Percentiles rank a stretch among this genome's conserved stretches.
These are phyloP conservation scores for Pocillopora meandrina DNA, from an alignment of 92 coral and sea anemone genomes.

Conservation along the genomic window DNA sequence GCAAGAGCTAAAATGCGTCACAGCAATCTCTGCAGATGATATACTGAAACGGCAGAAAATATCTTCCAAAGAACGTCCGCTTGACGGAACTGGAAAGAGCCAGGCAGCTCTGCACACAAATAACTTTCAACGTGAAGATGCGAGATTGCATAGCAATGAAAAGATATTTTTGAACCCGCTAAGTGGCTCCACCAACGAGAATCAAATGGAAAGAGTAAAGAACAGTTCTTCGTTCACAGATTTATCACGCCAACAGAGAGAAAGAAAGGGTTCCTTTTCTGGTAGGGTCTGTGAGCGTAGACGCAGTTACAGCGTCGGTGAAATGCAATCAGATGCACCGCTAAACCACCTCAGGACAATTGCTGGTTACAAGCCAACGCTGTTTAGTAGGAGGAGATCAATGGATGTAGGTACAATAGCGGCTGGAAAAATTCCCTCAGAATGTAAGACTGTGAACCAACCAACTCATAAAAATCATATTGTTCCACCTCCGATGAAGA, in stretches of 20 bases:
- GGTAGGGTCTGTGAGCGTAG: not conserved
- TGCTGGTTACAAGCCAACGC: not conserved
- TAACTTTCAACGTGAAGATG: not conserved
- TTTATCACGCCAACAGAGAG: not conserved
- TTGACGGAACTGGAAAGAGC: not conserved
- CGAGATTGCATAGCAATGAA: not conserved
- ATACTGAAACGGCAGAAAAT: not conserved
- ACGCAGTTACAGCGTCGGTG: conserved; percentile 20
- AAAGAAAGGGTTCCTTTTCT: not conserved
- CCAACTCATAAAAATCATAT: too few relatives aligned
- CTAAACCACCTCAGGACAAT: not conserved
- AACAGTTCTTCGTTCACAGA: not conserved
- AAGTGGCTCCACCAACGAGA: too few relatives aligned
- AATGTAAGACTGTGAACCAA: too few relatives aligned
- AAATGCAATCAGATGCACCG: conserved; percentile 5
- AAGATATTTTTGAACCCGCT: not conserved
- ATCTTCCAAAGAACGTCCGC: not conserved
- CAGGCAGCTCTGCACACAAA: not conserved
- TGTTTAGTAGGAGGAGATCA: not conserved
- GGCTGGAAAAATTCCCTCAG: too few relatives aligned
- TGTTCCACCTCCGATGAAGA: too few relatives aligned
- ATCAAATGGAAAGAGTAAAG: too few relatives aligned
- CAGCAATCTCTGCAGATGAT: conserved; percentile 28
- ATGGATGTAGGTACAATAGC: not conserved
- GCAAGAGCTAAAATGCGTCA: conserved; percentile 30